Conservation (phyloP, 2,113 vertebrate species). For the Thryonomys swinderianus region DNA sequence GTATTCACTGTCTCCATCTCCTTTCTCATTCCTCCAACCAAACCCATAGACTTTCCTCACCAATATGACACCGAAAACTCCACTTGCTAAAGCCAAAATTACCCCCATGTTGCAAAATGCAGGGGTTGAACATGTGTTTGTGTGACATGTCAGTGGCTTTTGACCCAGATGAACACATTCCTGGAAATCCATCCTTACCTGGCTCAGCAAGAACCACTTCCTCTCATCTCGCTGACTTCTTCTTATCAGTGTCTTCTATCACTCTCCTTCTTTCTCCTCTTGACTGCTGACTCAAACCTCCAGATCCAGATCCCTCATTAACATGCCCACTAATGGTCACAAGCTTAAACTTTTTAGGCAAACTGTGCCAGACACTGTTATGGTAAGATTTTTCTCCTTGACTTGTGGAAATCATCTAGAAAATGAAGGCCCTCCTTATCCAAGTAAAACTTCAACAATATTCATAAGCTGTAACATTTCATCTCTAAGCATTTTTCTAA, state of each 20-base stretch:
- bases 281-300: not conserved
- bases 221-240: not conserved
- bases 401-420: slow-evolving; percentile 1
- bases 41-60: not conserved
- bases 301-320: not conserved
- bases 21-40: not conserved
- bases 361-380: not conserved
- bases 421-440: not conserved
- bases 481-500: not conserved
- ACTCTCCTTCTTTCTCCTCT: not conserved
- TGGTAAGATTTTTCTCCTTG: not conserved
- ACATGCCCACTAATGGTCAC: not conserved
- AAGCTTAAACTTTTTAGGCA: not conserved
- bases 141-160: not conserved
- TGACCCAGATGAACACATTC: not conserved
- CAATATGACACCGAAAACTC: not conserved
- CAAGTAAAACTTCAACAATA: not conserved
- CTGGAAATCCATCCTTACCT: not conserved
- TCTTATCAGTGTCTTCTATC: not conserved
- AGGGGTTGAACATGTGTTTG: not conserved
- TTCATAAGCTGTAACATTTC: not conserved
- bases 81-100: not conserved
- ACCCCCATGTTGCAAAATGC: not conserved
- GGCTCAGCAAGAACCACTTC: not conserved
- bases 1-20: not conserved